Base-by-base conservation (phyloP, 2,888 invertebrate species). In the Plebejus anna region DNA sequence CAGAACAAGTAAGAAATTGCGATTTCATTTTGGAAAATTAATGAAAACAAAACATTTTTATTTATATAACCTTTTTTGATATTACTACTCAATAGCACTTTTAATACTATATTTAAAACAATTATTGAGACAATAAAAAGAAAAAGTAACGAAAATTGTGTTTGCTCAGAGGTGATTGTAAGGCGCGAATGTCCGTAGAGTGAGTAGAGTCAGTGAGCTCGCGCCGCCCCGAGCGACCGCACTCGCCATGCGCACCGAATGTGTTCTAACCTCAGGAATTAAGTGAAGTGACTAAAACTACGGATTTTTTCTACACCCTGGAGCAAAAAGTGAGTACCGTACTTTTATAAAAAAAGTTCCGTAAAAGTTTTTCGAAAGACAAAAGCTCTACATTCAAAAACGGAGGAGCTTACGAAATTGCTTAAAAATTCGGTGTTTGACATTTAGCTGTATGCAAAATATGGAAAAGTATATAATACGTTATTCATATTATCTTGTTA, bases 231-330 rank as follows among this genome's bases (percentile, higher is more conserved):
- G 87, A 86, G 81, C 86, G 87, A 88, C 85, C 88, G 86, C 82
- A 82, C 86, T 82, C 82, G 82, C 83, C 86, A 91, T 91, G 92
- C 89, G 86, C 87, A 84, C 82, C 82, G 83, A 84, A 80, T 93
- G 91, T 81, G 83, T 83, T 82, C 81, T 81, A 84, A 86, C 81
- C 83, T 83, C 84, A 85, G 81, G 81, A 84, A 87, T 80, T 84
- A 83, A 86, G 91, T 92, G 90, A 89, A 92, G 92, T 92, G 92
- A 90, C 82, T 79, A 78, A 80, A 80, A 82, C 80, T 84, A 86
- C 90, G 91, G 92, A 76, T 70, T 70, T 91, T 89, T 81, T 80
- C 82, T 80, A 78, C 79, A 80, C 78, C 78, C 78, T 76, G 78
- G 75, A 78, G 76, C 70, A 66, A 47, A 76, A 70, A 75, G 80